A percentile compares a stretch with the other conserved stretches of the same genome.
phyloP scores from a whole-genome alignment of 2,113 vertebrate species.

The Lepisosteus osseus region DNA sequence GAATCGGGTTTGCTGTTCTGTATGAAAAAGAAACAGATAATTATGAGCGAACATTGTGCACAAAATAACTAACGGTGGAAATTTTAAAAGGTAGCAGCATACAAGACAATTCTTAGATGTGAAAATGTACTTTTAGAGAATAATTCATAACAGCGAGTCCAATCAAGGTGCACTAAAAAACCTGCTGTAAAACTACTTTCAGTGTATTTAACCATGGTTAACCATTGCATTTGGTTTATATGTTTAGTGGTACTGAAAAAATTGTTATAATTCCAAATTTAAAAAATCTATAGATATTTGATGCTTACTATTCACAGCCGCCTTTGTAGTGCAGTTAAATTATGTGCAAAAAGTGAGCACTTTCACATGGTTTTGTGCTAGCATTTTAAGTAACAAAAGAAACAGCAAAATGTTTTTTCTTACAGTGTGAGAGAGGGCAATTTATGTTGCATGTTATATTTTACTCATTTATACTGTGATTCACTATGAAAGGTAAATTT shows the following conservation, averaged over 20 bases:
- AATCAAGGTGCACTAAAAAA: too few species aligned
- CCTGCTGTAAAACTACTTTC: too few species aligned
- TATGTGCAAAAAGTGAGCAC: not conserved
- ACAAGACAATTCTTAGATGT: too few species aligned
- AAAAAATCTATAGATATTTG: too few species aligned
- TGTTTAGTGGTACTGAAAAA: too few species aligned
- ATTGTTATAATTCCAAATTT: too few species aligned
- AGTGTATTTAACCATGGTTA: too few species aligned
- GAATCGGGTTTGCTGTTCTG: slow-evolving; percentile 99
- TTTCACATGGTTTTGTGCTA: too few species aligned
- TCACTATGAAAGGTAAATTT: slow-evolving; percentile 28
- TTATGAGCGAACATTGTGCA: not conserved
- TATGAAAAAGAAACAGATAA: slow-evolving; percentile 35
- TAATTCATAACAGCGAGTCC: too few species aligned
- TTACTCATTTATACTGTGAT: slow-evolving; percentile 27
- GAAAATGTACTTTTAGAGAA: too few species aligned
- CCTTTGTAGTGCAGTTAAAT: not conserved
- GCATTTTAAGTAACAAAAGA: slow-evolving; percentile 2
- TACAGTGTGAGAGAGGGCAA: slow-evolving; percentile 5
- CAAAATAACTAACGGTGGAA: not conserved
- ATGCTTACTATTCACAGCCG: not conserved
- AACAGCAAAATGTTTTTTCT: slow-evolving; percentile 8
- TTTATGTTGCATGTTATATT: not conserved
- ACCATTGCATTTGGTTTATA: too few species aligned
- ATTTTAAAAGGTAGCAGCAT: too few species aligned